Evolutionary conservation across 2,888 invertebrate genomes (phyloP).

Genomic region (Idaea straminata): DNA sequence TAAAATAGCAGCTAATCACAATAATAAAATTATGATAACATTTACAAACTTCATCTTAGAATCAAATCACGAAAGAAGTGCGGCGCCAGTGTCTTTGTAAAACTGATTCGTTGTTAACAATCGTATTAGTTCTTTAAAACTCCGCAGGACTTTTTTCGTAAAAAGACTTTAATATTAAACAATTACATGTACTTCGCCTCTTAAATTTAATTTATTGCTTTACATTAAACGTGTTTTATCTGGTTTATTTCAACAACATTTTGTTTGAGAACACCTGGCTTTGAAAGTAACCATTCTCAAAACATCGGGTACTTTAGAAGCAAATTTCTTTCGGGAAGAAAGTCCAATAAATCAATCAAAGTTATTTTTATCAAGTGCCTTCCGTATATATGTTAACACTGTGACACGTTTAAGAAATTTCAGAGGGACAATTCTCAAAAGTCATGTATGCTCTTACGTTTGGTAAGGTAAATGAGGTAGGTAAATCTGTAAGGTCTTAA

Average conservation of each 20-base stretch:
- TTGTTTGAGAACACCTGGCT: neutral
- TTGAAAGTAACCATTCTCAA: neutral
- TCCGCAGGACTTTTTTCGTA: neutral
- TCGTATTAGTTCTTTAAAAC: neutral
- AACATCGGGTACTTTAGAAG: neutral
- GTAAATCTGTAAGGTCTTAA: neutral
- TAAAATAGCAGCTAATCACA: slow-evolving; percentile 74
- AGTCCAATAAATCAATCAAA: neutral
- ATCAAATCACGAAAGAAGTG: slow-evolving; percentile 16
- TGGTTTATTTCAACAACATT: neutral
- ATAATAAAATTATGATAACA: slow-evolving; percentile 73
- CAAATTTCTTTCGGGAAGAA: neutral
- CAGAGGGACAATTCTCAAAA: neutral
- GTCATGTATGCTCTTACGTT: neutral
- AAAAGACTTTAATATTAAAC: neutral
- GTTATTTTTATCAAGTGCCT: neutral
- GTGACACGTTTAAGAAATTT: neutral
- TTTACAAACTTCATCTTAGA: slow-evolving; percentile 56
- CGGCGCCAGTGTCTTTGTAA: neutral
- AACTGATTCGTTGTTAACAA: neutral
- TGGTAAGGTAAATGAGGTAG: too few species aligned
- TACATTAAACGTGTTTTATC: neutral
- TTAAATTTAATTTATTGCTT: neutral
- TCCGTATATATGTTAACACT: too few species aligned
- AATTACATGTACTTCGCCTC: slow-evolving; percentile 1